phyloP scores from a whole-genome alignment of 2,113 vertebrate genomes.

The Pygoscelis antarcticus region DNA sequence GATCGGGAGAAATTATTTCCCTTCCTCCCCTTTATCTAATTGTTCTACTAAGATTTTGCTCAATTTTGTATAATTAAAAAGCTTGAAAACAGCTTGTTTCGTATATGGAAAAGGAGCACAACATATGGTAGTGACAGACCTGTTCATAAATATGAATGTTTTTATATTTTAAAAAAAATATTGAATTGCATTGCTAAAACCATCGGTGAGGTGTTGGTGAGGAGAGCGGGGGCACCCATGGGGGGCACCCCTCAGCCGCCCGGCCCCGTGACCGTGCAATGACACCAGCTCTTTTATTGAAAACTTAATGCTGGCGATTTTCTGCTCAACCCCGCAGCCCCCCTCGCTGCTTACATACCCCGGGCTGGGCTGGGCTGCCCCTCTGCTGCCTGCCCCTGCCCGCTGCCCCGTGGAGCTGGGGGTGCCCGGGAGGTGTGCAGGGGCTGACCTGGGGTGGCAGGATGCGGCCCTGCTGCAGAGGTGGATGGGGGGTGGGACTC shows the following conservation, averaged over 20 bases:
- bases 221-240: background rate
- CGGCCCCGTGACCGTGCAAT: background rate
- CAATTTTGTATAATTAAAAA: background rate
- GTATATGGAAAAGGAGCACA: background rate
- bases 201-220: background rate
- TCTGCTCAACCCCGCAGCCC: background rate
- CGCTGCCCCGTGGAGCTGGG: background rate
- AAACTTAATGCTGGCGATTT: background rate
- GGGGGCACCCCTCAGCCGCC: background rate
- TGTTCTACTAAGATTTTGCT: background rate
- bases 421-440: background rate
- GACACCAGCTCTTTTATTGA: background rate
- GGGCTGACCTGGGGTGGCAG: background rate
- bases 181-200: background rate
- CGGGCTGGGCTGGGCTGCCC: background rate
- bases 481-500: background rate
- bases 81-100: constrained; percentile 17
- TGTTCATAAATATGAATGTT: background rate
- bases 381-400: background rate
- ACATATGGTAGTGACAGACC: background rate
- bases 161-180: background rate
- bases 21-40: background rate
- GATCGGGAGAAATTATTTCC: background rate
- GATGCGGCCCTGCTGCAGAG: background rate
- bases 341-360: background rate